Evolutionary conservation across 2,797 vertebrate genomes (phyloP), one percentile per base, ranked within the genome.

Genomic region (Oreochromis grahami): DNA sequence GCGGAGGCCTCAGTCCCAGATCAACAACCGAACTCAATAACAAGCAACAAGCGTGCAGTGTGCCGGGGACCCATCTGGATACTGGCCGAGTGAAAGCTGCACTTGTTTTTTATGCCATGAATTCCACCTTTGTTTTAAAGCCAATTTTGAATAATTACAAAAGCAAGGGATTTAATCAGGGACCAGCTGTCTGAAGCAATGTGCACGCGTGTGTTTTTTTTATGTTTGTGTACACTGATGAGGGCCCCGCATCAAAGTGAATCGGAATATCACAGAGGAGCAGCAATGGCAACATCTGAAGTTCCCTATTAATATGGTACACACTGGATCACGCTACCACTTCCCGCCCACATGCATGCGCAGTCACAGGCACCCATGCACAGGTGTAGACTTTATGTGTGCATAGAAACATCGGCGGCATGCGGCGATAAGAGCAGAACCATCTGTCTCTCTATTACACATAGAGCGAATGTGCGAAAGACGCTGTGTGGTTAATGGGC

Each of bases 101-200:
- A 65, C 90, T 91, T 87, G 88, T 91, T 91, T 90, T 89, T 84
- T 84, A 76, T 81, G 86, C 88, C 79, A 78, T 80, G 88, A 92
- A 92, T 93, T 91, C 88, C 86, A 92, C 88, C 91, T 95, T 95
- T 95, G 93, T 94, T 92, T 93, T 74, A 60, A 83, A 88, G 94
- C 94, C 95, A 95, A 95, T 91, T 91, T 77, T 91, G 84, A 95
- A 95, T 94, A 94, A 95, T 95, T 94, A 94, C 89, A 93, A 95
- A 94, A 94, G 94, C 94, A 90, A 90, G 91, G 91, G 94, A 93
- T 93, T 94, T 90, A 95, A 94, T 94, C 92, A 89, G 90, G 86
- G 92, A 93, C 84, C 92, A 92, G 93, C 93, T 95, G 94, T 93
- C 88, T 92, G 88, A 91, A 86, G 93, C 87, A 38, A 85, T 45